Base-by-base conservation (phyloP, 2,888 invertebrate species). In the Ophraella communa region DNA sequence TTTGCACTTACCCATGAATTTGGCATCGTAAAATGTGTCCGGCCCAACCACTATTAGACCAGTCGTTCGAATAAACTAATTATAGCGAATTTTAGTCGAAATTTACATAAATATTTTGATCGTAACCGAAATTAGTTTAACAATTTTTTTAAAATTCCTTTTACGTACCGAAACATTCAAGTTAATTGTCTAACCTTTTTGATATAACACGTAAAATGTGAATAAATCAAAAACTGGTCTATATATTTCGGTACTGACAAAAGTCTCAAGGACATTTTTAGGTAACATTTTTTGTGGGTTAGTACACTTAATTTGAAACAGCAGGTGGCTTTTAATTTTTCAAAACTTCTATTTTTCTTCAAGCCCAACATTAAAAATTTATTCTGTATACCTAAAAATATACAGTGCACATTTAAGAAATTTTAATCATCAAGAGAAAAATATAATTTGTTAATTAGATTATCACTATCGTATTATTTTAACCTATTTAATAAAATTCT, bases 261-360 rank as follows among this genome's bases (percentile, higher is more conserved):
- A 67, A 64, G 70, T 68, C 66, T 71, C 73, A 74, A 73, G 74
- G 73, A 65, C 72, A 71, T 66, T 71, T 70, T 72, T 72, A 65
- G 74, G 73, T 71, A 65, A 61, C 65, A 67, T 74, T 74, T 74
- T 74, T 74, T 73, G 74, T 70, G 64, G 71, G 66, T 71, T 71
- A 65, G 71, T 73, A 74, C 73, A 63, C 69, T 70, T 70, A 72
- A 71, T 72, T 71, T 65, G 56, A 63, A 72, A 67, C 73, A 72
- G 74, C 74, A 74, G 74, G 74, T 74, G 74, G 71, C 66, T 62
- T 65, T 65, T 54, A 58, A 65, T 65, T 65, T n/a, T 61, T 65
- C 60, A 33, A 51, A 59, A 54, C 56, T 63, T 35, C 44, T 60
- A n/a, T n/a, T 21, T 42, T 61, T 62, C 42, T 57, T 57, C 53